Evolutionary conservation across 2,888 invertebrate genomes (phyloP).

Genomic region (Pseudococcus viburni): DNA sequence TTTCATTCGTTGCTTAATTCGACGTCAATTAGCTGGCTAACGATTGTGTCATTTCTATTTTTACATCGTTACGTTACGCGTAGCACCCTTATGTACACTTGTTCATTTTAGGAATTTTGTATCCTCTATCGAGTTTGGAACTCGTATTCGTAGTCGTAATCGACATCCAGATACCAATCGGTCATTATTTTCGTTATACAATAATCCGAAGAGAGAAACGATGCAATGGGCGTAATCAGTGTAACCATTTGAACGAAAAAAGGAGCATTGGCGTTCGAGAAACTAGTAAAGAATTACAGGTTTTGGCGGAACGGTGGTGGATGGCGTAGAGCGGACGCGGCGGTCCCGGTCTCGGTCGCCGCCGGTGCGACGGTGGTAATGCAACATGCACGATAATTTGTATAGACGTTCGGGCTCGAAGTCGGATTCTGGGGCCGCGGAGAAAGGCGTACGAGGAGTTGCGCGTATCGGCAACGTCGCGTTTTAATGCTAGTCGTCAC

Average conservation of each 20-base stretch:
- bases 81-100: background rate
- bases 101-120: background rate
- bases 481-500: constrained; percentile 40
- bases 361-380: constrained; percentile 41
- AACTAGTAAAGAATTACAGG: constrained; percentile 51
- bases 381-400: constrained; percentile 41
- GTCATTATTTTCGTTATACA: constrained; percentile 12
- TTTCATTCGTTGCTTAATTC: background rate
- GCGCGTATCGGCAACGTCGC: constrained; percentile 35
- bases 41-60: background rate
- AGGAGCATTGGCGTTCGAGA: background rate
- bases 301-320: constrained; percentile 45
- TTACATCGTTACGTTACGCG: background rate
- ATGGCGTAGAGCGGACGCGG: constrained; percentile 33
- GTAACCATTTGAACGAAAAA: constrained; percentile 42
- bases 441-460: background rate
- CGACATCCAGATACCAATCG: constrained; percentile 9
- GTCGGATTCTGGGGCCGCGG: constrained; percentile 41
- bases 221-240: constrained; percentile 43
- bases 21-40: constrained; percentile 13
- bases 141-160: background rate
- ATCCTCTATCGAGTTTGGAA: background rate
- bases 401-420: constrained; percentile 20
- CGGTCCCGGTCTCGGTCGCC: constrained; percentile 16
- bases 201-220: background rate